A percentile compares a stretch with the other conserved stretches of the same genome.
Evolutionary conservation across 2,797 vertebrate genomes (phyloP).

Genomic region (Sorex maritimensis): DNA sequence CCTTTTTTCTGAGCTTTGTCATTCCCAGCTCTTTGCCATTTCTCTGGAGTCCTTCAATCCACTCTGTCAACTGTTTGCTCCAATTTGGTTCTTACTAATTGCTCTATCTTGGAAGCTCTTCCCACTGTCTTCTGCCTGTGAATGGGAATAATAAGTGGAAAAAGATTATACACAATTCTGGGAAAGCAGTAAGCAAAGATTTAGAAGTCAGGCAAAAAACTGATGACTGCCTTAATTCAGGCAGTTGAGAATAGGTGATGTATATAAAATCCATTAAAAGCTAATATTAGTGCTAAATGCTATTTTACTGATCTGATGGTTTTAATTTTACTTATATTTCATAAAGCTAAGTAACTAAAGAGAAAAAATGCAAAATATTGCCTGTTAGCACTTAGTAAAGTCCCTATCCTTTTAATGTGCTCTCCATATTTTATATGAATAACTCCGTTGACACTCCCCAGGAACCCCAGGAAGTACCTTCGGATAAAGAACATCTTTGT

Average conservation of each 20-base stretch:
- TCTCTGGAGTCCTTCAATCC: not conserved
- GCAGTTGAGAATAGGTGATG: not conserved
- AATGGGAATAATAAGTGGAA: not conserved
- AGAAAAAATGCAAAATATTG: not conserved
- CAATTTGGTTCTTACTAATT: not conserved
- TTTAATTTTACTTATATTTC: constrained; percentile 4
- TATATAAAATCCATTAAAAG: constrained; percentile 5
- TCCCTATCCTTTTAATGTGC: not conserved
- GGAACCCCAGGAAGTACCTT: no score
- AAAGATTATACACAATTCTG: not conserved
- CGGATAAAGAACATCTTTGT: no score
- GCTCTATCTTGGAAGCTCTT: constrained; percentile 20
- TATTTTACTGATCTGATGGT: not conserved
- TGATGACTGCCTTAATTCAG: not conserved
- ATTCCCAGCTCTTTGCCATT: not conserved
- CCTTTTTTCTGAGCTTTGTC: not conserved
- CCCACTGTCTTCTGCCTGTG: not conserved
- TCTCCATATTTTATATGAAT: not conserved
- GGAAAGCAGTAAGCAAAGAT: not conserved
- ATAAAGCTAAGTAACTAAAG: not conserved
- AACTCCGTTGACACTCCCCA: not conserved
- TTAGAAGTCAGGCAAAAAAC: not conserved
- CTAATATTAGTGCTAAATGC: not conserved
- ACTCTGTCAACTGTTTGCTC: not conserved
- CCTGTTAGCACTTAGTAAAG: not conserved